phyloP scores from a whole-genome alignment of 2,888 invertebrate genomes.

The Dilophus febrilis region DNA sequence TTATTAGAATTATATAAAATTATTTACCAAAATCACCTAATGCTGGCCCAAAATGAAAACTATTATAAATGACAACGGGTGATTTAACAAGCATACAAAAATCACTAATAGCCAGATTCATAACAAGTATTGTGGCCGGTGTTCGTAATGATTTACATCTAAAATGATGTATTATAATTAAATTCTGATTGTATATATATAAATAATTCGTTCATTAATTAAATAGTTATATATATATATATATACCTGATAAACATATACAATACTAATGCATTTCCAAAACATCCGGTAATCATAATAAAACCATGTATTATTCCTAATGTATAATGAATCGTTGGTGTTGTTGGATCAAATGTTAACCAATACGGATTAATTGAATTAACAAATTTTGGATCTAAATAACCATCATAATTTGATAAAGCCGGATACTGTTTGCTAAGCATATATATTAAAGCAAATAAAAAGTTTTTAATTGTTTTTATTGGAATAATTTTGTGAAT shows the following conservation, averaged over 20 bases:
- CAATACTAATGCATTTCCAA: conserved; percentile 54
- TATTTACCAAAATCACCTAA: conserved; percentile 48
- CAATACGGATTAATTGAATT: conserved; percentile 49
- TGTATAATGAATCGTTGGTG: conserved; percentile 35
- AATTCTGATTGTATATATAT: neutral
- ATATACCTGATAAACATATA: conserved; percentile 56
- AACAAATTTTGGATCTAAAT: conserved; percentile 21
- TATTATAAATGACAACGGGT: conserved; percentile 58
- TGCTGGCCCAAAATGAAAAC: conserved; percentile 52
- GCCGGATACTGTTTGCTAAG: neutral
- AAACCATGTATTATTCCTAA: conserved; percentile 44
- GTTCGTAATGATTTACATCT: conserved; percentile 55
- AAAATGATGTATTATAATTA: conserved; percentile 17
- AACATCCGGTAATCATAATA: conserved; percentile 45
- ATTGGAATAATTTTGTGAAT: too few relatives aligned
- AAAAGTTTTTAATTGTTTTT: too few relatives aligned
- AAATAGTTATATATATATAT: too few relatives aligned
- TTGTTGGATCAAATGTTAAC: conserved; percentile 49
- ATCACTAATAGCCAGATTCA: conserved; percentile 61
- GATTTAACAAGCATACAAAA: conserved; percentile 53
- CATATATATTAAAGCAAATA: too few relatives aligned
- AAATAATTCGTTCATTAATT: neutral
- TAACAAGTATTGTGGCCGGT: conserved; percentile 55
- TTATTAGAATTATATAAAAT: neutral
- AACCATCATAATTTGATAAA: conserved; percentile 12